phyloP scores from a whole-genome alignment of 2,888 invertebrate species.

The Saturnia japonica region DNA sequence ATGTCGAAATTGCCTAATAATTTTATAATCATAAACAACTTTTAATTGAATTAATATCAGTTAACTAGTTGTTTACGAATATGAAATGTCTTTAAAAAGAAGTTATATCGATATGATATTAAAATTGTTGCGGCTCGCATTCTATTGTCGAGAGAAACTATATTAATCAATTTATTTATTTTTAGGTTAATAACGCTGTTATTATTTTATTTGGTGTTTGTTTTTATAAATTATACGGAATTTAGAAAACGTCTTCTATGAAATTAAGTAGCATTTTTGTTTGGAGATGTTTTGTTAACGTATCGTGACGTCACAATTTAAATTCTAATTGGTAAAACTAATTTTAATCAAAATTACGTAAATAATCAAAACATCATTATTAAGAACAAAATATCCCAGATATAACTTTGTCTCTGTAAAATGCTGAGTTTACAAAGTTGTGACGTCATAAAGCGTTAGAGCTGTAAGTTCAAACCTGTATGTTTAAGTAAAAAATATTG shows the following conservation, averaged over 20 bases:
- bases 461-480: constrained; percentile 44
- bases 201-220: constrained; percentile 57
- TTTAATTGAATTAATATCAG: constrained; percentile 18
- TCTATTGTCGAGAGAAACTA: constrained; percentile 54
- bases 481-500: constrained; percentile 53
- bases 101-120: constrained; percentile 76
- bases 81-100: constrained; percentile 50
- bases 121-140: constrained; percentile 75
- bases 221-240: constrained; percentile 45
- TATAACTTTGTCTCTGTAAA: background rate
- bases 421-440: constrained; percentile 22
- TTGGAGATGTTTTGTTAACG: constrained; percentile 47
- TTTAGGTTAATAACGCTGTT: constrained; percentile 66
- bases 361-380: background rate
- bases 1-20: constrained; percentile 42
- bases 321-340: background rate
- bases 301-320: constrained; percentile 39
- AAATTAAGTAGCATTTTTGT: constrained; percentile 51
- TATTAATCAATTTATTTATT: constrained; percentile 70
- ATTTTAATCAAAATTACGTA: background rate
- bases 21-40: constrained; percentile 48
- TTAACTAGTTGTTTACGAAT: constrained; percentile 48
- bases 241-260: constrained; percentile 49
- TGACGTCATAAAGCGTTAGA: constrained; percentile 43
- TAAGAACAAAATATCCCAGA: background rate